phyloP scores from a whole-genome alignment of 2,888 invertebrate species.

The Ennomos erosarius region DNA sequence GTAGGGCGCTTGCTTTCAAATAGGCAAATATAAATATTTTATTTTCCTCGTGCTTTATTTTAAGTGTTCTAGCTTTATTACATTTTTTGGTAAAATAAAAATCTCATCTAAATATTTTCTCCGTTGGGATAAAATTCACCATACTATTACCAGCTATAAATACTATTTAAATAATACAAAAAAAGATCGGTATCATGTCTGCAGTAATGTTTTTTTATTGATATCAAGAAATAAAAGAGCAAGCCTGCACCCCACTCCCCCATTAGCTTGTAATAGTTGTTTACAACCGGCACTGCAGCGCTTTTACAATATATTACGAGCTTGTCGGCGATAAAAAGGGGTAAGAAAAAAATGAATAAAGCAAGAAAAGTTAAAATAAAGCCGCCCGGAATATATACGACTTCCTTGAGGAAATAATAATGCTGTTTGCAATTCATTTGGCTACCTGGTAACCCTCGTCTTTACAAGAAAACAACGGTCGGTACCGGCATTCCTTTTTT shows the following conservation, averaged over 20 bases:
- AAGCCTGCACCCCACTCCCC: conserved; percentile 57
- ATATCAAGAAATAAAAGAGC: conserved; percentile 41
- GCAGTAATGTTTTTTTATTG: conserved; percentile 32
- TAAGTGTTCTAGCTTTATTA: too few relatives aligned
- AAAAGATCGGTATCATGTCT: conserved; percentile 9
- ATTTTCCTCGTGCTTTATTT: too few relatives aligned
- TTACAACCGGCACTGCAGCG: conserved; percentile 78
- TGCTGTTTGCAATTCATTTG: conserved; percentile 86
- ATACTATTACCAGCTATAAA: too few relatives aligned
- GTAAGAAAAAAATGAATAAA: conserved; percentile 80
- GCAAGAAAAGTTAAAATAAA: conserved; percentile 83
- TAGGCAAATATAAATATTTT: too few relatives aligned
- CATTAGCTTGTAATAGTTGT: conserved; percentile 83
- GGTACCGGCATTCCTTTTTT: conserved; percentile 61
- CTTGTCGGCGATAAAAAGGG: conserved; percentile 83
- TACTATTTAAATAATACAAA: background rate
- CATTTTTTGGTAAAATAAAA: too few relatives aligned
- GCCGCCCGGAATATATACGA: conserved; percentile 83
- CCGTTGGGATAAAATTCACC: too few relatives aligned
- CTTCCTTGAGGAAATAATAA: conserved; percentile 86
- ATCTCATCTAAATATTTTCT: too few relatives aligned
- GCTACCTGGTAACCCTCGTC: conserved; percentile 81
- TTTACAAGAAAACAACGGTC: conserved; percentile 77
- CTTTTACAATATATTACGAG: conserved; percentile 83
- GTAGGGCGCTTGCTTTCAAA: too few relatives aligned